Conservation (phyloP, 2,888 invertebrate species). For the Protula sp. region DNA sequence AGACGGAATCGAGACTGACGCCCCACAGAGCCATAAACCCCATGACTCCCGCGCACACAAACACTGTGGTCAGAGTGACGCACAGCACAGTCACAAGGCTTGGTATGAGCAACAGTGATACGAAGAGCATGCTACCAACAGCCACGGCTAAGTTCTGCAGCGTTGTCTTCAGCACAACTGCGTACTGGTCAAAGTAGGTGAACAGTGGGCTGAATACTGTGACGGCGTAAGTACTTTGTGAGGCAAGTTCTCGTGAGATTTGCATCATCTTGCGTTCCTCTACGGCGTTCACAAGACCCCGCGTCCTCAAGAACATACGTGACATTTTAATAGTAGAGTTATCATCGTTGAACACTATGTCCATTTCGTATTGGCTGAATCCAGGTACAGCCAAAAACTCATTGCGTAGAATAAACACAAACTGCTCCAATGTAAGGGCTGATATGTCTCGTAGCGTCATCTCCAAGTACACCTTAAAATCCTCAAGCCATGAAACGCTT, state of each 20-base stretch:
- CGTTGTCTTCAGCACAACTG: conserved; percentile 79
- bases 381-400: conserved; percentile 1
- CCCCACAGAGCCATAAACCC: conserved; percentile 96
- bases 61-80: conserved; percentile 91
- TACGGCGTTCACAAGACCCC: not conserved
- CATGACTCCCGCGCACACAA: conserved; percentile 87
- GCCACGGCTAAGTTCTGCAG: conserved; percentile 86
- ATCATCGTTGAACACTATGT: conserved; percentile 6
- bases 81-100: conserved; percentile 85
- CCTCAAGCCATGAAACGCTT: conserved; percentile 11
- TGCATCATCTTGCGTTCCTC: conserved; percentile 74
- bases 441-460: not conserved
- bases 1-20: conserved; percentile 73
- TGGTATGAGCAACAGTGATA: conserved; percentile 88
- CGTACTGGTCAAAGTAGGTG: conserved; percentile 89
- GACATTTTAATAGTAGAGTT: conserved; percentile 5
- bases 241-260: conserved; percentile 69
- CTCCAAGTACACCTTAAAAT: not conserved
- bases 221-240: conserved; percentile 64
- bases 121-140: conserved; percentile 86
- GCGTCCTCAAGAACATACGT: conserved; percentile 3
- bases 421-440: not conserved
- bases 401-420: not conserved
- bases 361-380: not conserved
- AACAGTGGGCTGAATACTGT: conserved; percentile 93